Evolutionary conservation across 2,113 vertebrate genomes (phyloP).

Genomic region (Amphilophus citrinellus): DNA sequence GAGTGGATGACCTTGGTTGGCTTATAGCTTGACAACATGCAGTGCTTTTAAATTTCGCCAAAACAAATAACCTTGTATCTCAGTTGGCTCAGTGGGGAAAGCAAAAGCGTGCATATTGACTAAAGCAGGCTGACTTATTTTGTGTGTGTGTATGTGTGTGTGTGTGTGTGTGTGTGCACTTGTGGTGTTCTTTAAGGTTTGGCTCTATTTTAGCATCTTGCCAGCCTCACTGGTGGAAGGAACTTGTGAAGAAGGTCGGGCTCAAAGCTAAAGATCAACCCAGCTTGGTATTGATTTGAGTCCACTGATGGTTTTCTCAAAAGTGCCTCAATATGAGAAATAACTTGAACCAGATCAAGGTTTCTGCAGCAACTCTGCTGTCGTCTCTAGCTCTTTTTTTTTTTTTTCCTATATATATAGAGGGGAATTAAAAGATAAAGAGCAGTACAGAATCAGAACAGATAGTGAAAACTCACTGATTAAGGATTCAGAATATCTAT

Average conservation of each 20-base stretch:
- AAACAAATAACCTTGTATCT: slow-evolving; percentile 31
- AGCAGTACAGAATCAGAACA: background rate
- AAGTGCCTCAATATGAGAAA: slow-evolving; percentile 17
- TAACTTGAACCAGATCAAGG: background rate
- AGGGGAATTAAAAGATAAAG: background rate
- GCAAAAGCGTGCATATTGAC: slow-evolving; percentile 7
- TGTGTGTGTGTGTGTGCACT: background rate
- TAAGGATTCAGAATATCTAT: background rate
- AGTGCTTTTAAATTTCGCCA: slow-evolving; percentile 21
- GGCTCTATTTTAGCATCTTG: slow-evolving; percentile 24
- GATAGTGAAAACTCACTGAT: background rate
- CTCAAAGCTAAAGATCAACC: slow-evolving; percentile 41
- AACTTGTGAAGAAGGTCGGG: slow-evolving; percentile 12
- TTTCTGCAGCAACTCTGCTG: background rate
- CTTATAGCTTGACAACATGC: slow-evolving; percentile 7
- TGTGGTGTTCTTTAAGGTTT: background rate
- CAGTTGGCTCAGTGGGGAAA: background rate
- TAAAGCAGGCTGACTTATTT: background rate
- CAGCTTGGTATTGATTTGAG: slow-evolving; percentile 43
- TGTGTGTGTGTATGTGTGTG: too few species aligned
- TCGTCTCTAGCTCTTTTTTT: background rate
- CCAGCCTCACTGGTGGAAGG: background rate
- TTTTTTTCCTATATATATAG: background rate
- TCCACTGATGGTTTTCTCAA: slow-evolving; percentile 28
- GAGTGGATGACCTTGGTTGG: slow-evolving; percentile 19